Evolutionary conservation across 2,113 vertebrate genomes (phyloP), one percentile per base, ranked within the genome.

Genomic region (Tragelaphus buxtoni): DNA sequence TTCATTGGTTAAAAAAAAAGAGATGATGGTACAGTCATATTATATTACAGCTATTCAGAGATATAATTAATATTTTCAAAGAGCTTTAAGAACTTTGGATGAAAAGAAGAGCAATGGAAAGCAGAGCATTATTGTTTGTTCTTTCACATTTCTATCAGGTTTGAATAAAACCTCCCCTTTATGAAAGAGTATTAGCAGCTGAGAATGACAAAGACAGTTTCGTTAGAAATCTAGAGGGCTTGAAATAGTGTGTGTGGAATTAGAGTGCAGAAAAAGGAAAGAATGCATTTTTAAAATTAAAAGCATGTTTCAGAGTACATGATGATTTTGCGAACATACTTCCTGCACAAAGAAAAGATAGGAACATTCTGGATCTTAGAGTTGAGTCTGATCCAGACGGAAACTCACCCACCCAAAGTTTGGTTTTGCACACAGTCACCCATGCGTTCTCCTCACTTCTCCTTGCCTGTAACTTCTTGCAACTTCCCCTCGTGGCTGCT

Each of bases 71-170:
- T 85, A 69, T 92, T 95, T 97, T 95, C 26, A 93, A 92, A 92
- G 45, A 90, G 32, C 30, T 82, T 82, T 90, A 91, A 96, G 49
- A 82, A 81, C 72, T 81, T 81, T 60, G 76, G 60, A 45, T 86
- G 49, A 92, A 85, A 96, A 53, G 65, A 90, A 80, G 90, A 14
- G 24, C 92, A 94, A 28, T 55, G 63, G 61, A 76, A 80, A 24
- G 49, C 58, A 88, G 82, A 69, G 72, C 22, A 58, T n/a, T 88
- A 45, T 85, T 65, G 39, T 97, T 82, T 94, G 47, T 69, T 89
- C 87, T 87, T 92, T 81, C 93, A 63, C 80, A 92, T 97, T 94
- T 91, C 89, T 84, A 74, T 94, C 85, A 95, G n/a, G n/a, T 80
- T 96, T 84, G 42, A 91, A 91, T 95, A 81, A 95, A 95, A 69